Evolutionary conservation across 2,113 vertebrate species (phyloP).

Genomic region (Clarias macrocephalus): DNA sequence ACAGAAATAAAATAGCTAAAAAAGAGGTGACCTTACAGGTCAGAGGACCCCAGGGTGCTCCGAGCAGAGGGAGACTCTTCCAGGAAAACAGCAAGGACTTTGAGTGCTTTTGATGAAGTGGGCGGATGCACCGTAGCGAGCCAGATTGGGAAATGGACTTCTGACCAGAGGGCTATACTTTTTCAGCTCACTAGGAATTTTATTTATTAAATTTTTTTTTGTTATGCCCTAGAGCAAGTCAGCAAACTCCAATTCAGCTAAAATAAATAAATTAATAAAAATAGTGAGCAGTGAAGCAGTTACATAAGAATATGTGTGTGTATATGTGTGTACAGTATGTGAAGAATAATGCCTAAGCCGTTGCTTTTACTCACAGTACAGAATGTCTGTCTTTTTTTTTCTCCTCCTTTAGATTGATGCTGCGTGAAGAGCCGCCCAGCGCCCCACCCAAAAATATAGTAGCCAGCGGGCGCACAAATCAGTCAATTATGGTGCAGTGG

Average conservation of each 20-base stretch:
- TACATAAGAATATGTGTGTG: slow-evolving; percentile 17
- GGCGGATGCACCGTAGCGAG: slow-evolving; percentile 38
- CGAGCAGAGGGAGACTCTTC: slow-evolving; percentile 16
- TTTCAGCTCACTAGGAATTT: slow-evolving; percentile 14
- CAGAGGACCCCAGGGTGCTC: slow-evolving; percentile 20
- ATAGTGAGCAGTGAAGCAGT: background rate
- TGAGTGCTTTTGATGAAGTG: slow-evolving; percentile 50
- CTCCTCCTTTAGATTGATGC: slow-evolving; percentile 79
- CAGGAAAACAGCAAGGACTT: slow-evolving; percentile 4
- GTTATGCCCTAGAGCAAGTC: slow-evolving; percentile 9
- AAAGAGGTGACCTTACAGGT: slow-evolving; percentile 21
- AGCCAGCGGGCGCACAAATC: slow-evolving; percentile 93
- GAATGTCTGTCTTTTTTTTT: background rate
- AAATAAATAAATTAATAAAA: background rate
- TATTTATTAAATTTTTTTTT: background rate
- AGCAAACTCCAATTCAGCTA: background rate
- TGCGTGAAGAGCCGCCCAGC: slow-evolving; percentile 91
- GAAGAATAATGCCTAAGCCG: background rate
- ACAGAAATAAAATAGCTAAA: slow-evolving; percentile 3
- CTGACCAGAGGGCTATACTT: slow-evolving; percentile 42
- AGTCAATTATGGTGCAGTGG: slow-evolving; percentile 99
- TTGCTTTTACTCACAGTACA: background rate
- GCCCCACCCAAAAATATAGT: slow-evolving; percentile 94
- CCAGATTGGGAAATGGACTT: slow-evolving; percentile 45
- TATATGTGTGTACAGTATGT: slow-evolving; percentile 6